phyloP scores from a whole-genome alignment of 2,797 vertebrate genomes.

The Peromyscus melanophrys region DNA sequence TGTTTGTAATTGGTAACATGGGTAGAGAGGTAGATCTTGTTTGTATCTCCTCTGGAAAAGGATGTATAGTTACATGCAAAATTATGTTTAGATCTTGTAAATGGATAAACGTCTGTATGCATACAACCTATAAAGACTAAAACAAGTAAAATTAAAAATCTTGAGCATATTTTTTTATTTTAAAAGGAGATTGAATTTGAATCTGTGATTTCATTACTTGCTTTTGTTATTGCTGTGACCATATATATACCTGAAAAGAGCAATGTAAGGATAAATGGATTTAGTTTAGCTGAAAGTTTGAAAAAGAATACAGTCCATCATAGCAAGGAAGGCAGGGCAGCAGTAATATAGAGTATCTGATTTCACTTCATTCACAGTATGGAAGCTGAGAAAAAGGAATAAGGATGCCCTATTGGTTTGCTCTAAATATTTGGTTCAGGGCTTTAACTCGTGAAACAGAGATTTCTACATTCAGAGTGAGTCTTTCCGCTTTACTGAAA shows the following conservation, averaged over 20 bases:
- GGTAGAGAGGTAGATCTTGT: too few species aligned
- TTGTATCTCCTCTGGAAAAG: too few species aligned
- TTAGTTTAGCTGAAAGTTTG: not conserved
- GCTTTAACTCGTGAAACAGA: not conserved
- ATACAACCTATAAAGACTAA: not conserved
- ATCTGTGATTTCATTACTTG: not conserved
- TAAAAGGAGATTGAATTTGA: not conserved
- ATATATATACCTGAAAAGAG: not conserved
- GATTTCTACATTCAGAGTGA: not conserved
- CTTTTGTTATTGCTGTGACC: too few species aligned
- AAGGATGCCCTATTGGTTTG: not conserved
- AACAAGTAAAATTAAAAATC: not conserved
- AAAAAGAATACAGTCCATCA: not conserved
- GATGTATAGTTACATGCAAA: not conserved
- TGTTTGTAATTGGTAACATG: too few species aligned
- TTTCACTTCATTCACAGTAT: not conserved
- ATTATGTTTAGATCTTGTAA: not conserved
- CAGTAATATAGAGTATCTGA: not conserved
- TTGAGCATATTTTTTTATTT: not conserved
- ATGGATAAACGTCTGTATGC: not conserved
- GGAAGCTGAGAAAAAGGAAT: not conserved
- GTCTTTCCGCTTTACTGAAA: not conserved
- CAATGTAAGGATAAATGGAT: not conserved
- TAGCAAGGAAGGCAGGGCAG: not conserved
- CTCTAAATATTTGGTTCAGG: not conserved